Percentiles rank a stretch among this genome's conserved stretches.
Conservation (phyloP, 2,113 vertebrate species). For the Notiomystis cincta region DNA sequence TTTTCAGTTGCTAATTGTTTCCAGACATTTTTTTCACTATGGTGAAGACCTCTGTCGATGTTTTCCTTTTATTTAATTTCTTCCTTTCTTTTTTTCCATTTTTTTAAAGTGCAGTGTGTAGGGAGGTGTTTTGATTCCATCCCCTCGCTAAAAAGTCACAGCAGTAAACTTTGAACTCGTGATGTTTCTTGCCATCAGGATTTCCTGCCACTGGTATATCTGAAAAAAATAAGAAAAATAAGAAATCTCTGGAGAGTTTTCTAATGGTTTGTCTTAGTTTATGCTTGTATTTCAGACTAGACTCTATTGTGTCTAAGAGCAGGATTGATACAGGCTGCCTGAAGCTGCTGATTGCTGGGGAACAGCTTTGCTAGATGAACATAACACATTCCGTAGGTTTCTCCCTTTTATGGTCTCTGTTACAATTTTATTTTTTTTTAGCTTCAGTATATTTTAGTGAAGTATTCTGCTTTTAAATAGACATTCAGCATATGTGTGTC, state of each 20-base stretch:
- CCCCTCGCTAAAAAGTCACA: neutral
- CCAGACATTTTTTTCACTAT: neutral
- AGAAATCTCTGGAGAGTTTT: neutral
- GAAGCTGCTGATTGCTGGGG: slow-evolving; percentile 36
- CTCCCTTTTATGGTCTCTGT: slow-evolving; percentile 54
- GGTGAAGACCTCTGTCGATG: neutral
- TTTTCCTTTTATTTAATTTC: neutral
- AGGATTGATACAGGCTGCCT: neutral
- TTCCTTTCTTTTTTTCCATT: neutral
- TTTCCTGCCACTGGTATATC: neutral
- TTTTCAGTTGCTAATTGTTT: slow-evolving; percentile 29
- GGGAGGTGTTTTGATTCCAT: neutral
- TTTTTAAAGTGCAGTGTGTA: neutral
- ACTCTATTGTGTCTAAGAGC: slow-evolving; percentile 40
- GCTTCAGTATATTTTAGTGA: neutral
- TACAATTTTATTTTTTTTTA: slow-evolving; percentile 16
- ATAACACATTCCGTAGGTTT: slow-evolving; percentile 34
- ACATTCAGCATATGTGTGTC: slow-evolving; percentile 18
- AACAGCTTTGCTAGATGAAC: slow-evolving; percentile 46
- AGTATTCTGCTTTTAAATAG: slow-evolving; percentile 21
- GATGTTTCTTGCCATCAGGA: neutral
- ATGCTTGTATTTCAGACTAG: neutral
- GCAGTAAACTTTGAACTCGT: neutral
- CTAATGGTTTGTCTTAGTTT: slow-evolving; percentile 34
- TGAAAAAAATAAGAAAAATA: neutral